A percentile compares a stretch with the other conserved stretches of the same genome.
Conservation (phyloP, 2,113 vertebrate genomes). For the Physeter macrocephalus region DNA sequence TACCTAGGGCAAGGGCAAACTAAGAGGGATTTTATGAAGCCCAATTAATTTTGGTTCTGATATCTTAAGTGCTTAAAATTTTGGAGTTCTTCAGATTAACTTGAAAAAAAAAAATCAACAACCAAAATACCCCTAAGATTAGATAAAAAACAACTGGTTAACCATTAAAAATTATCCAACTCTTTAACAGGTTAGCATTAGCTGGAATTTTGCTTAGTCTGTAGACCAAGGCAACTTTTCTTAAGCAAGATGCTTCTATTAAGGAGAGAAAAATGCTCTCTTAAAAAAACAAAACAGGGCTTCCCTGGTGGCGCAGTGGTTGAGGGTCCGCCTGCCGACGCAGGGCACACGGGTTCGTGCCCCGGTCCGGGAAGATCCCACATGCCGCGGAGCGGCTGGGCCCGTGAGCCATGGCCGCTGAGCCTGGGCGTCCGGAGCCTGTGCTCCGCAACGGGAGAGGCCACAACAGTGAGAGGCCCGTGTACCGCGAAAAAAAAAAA, state of each 20-base stretch:
- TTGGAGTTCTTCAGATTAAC: constrained; percentile 6
- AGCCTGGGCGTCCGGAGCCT: too few species aligned
- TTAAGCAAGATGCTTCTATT: background rate
- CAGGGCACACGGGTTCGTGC: too few species aligned
- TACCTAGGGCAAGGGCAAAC: background rate
- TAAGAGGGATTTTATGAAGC: background rate
- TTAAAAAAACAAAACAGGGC: constrained; percentile 30
- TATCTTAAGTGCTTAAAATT: background rate
- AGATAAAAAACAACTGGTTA: background rate
- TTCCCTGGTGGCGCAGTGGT: too few species aligned
- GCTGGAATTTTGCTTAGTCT: background rate
- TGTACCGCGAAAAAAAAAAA: constrained; percentile 42
- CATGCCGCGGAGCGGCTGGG: too few species aligned
- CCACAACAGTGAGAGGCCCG: too few species aligned
- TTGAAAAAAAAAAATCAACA: background rate
- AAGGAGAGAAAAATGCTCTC: background rate
- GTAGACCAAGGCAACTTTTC: background rate
- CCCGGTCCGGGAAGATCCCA: too few species aligned
- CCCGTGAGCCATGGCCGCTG: too few species aligned
- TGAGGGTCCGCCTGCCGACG: too few species aligned
- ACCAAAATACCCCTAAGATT: background rate
- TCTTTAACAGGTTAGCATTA: background rate
- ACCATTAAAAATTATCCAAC: background rate
- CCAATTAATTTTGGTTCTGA: constrained; percentile 6
- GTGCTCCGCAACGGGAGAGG: too few species aligned